These are phyloP conservation scores for Psix sp. DNA, from an alignment of 1,140 invertebrate genomes.

Conservation along the genomic window DNA sequence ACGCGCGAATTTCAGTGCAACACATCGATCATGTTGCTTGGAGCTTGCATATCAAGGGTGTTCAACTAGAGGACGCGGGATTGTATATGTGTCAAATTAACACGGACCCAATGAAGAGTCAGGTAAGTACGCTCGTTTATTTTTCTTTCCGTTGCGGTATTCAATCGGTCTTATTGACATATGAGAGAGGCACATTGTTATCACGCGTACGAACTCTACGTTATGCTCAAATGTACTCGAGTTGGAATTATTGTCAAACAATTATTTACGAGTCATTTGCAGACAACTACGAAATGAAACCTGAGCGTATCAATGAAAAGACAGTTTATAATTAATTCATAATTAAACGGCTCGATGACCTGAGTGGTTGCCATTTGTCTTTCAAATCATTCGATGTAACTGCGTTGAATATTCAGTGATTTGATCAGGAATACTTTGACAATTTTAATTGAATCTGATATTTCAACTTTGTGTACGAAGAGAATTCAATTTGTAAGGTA, in stretches of 20 bases:
- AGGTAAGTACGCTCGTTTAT: slow-evolving; percentile 78
- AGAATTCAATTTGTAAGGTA: no score
- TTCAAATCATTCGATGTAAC: no score
- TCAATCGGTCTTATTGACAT: slow-evolving; percentile 26
- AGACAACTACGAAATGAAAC: no score
- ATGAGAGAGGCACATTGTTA: slow-evolving; percentile 33
- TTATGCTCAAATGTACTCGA: slow-evolving; percentile 6
- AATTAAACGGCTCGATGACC: no score
- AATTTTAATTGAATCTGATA: no score
- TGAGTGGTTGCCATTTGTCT: no score
- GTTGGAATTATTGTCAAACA: neutral
- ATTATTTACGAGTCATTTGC: neutral
- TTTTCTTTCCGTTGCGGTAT: slow-evolving; percentile 37
- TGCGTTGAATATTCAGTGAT: no score
- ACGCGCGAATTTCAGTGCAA: slow-evolving; percentile 87
- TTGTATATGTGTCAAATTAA: slow-evolving; percentile 89
- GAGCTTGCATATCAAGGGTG: slow-evolving; percentile 89
- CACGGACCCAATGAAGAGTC: slow-evolving; percentile 89
- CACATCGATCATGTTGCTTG: slow-evolving; percentile 87
- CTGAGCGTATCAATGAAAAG: no score
- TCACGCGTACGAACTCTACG: slow-evolving; percentile 12
- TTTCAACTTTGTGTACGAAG: no score
- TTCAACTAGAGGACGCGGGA: slow-evolving; percentile 89
- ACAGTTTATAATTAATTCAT: no score
- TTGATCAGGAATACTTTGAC: no score